A percentile compares a stretch with the other conserved stretches of the same genome.
Evolutionary conservation across 1,140 invertebrate species (phyloP).

Genomic region (Caenorhabditis brenneri): DNA sequence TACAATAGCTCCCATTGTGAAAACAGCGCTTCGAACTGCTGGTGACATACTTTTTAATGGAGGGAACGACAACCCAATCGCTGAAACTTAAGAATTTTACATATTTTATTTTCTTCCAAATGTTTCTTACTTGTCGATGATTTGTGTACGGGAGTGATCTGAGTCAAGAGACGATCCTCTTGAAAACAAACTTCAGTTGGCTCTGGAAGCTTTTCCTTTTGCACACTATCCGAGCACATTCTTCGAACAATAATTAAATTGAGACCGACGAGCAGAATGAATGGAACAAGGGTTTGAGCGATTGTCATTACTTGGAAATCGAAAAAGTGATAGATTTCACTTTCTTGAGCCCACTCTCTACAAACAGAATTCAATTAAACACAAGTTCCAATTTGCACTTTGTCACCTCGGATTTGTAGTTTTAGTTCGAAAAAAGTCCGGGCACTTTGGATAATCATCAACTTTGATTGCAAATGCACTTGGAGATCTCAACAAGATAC

Average conservation of each 20-base stretch:
- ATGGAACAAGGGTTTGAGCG: constrained; percentile 50
- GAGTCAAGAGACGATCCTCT: neutral
- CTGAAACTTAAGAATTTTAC: neutral
- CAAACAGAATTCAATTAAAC: neutral
- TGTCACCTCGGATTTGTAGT: constrained; percentile 33
- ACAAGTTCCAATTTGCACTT: constrained; percentile 42
- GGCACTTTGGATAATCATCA: constrained; percentile 28
- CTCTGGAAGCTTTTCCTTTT: constrained; percentile 14
- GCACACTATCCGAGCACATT: constrained; percentile 39
- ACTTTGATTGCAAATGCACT: constrained; percentile 31
- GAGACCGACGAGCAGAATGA: constrained; percentile 25
- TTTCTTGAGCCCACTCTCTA: neutral
- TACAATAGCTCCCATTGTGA: constrained; percentile 60
- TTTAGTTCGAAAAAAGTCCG: constrained; percentile 45
- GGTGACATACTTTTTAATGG: constrained; percentile 59
- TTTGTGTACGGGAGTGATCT: neutral
- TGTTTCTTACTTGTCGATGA: constrained; percentile 9
- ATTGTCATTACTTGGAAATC: constrained; percentile 40
- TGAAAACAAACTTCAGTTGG: constrained; percentile 11
- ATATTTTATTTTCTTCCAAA: neutral
- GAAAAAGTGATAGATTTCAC: constrained; percentile 8
- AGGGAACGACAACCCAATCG: constrained; percentile 18
- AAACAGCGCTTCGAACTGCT: constrained; percentile 57
- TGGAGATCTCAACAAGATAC: neutral
- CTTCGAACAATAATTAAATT: constrained; percentile 49